Conservation (phyloP, 2,888 invertebrate genomes). For the Drosophila affinis region DNA sequence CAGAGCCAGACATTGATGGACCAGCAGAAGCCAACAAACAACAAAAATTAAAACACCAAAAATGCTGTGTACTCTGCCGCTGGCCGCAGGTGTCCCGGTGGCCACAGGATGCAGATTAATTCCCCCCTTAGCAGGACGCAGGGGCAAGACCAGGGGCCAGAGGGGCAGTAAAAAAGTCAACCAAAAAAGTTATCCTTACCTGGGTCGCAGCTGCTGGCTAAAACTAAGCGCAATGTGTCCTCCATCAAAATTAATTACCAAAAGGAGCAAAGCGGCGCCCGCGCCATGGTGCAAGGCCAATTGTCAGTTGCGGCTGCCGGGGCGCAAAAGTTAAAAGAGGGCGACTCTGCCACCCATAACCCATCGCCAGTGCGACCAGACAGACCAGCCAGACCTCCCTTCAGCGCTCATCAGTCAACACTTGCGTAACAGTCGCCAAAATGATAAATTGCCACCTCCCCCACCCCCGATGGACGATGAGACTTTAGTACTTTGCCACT, state of each 20-base stretch:
- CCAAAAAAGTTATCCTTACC: constrained; percentile 67
- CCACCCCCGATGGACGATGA: neutral
- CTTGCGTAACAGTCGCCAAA: constrained; percentile 56
- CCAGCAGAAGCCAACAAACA: constrained; percentile 50
- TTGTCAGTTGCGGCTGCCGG: constrained; percentile 52
- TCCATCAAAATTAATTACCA: constrained; percentile 82
- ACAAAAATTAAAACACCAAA: constrained; percentile 67
- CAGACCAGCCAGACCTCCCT: constrained; percentile 6
- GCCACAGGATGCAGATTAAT: constrained; percentile 57
- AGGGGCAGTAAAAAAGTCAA: constrained; percentile 48
- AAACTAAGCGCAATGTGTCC: constrained; percentile 76
- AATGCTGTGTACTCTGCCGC: constrained; percentile 47
- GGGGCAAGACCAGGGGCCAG: neutral
- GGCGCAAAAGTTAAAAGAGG: constrained; percentile 81
- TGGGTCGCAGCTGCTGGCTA: constrained; percentile 58
- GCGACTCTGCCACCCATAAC: constrained; percentile 50
- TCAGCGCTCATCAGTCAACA: constrained; percentile 65
- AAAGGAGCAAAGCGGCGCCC: constrained; percentile 44
- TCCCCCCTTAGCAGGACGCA: constrained; percentile 14
- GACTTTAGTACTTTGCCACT: constrained; percentile 9
- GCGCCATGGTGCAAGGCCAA: constrained; percentile 62
- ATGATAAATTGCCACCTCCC: constrained; percentile 65
- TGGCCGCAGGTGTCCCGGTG: constrained; percentile 47
- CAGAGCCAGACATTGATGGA: constrained; percentile 74
- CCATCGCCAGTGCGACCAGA: neutral